Conservation (phyloP, 1,140 invertebrate genomes). For the Pararge aegeria region DNA sequence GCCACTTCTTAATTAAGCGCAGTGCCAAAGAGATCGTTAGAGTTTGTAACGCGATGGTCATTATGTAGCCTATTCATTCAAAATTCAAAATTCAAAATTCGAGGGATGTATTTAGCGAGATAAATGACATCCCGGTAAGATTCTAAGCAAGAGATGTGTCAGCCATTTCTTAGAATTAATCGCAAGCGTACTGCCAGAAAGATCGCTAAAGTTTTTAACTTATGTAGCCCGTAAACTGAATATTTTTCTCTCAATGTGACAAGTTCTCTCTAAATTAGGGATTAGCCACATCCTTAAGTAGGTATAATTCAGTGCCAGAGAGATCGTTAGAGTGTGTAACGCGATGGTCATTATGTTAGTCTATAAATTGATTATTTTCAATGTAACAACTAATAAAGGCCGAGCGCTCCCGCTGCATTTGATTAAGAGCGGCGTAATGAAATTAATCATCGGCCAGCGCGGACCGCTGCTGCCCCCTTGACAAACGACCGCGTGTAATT, state of each 20-base stretch:
- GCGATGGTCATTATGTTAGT: conserved; percentile 5
- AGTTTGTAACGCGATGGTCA: conserved; percentile 5
- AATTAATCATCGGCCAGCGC: conserved; percentile 62
- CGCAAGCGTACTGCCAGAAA: not conserved
- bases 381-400: conserved; percentile 27
- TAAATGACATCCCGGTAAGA: no score
- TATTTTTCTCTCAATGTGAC: no score
- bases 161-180: no score
- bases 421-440: conserved; percentile 73
- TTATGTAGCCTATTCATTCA: no score
- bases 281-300: not conserved
- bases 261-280: no score
- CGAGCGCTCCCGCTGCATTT: conserved; percentile 44
- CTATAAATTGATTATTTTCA: conserved; percentile 26
- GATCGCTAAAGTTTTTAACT: not conserved
- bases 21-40: not conserved
- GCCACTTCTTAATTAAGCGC: not conserved
- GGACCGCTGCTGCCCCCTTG: conserved; percentile 42
- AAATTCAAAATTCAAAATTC: no score
- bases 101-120: no score
- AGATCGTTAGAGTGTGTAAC: not conserved
- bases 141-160: no score
- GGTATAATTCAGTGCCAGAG: conserved; percentile 6
- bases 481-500: conserved; percentile 69
- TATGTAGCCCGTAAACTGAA: no score